Evolutionary conservation across 2,113 vertebrate genomes (phyloP).

Genomic region (Nyctibius bracteatus): DNA sequence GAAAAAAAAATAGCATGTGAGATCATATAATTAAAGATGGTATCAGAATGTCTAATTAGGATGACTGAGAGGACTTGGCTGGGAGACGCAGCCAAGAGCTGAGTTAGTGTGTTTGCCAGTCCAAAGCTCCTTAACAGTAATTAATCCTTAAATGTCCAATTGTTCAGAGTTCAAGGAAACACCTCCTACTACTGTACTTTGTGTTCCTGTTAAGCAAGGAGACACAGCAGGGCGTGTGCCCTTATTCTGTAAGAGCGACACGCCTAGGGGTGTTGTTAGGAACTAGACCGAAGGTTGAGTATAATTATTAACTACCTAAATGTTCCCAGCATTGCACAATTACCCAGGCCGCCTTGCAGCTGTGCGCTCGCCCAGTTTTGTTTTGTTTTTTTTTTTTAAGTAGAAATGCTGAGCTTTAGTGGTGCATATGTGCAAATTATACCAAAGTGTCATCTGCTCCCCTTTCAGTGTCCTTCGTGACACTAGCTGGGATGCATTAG

Average conservation of each 20-base stretch:
- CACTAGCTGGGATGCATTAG: not conserved
- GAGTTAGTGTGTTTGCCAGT: slow-evolving; percentile 64
- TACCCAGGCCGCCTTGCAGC: slow-evolving; percentile 43
- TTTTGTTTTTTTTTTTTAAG: not conserved
- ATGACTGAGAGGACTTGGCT: slow-evolving; percentile 61
- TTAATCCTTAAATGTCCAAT: slow-evolving; percentile 68
- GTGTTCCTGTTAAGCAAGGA: slow-evolving; percentile 77
- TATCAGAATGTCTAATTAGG: slow-evolving; percentile 66
- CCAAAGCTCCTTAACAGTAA: slow-evolving; percentile 57
- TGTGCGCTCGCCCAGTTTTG: not conserved
- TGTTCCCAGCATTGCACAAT: slow-evolving; percentile 74
- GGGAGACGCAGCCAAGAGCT: slow-evolving; percentile 59
- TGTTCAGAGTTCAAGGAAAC: slow-evolving; percentile 76
- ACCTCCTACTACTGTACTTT: slow-evolving; percentile 64
- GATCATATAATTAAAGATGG: slow-evolving; percentile 67
- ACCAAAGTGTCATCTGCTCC: not conserved
- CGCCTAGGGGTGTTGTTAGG: slow-evolving; percentile 70
- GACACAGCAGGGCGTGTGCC: slow-evolving; percentile 71
- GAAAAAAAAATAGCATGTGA: slow-evolving; percentile 26
- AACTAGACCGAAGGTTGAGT: slow-evolving; percentile 70
- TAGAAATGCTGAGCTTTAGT: not conserved
- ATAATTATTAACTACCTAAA: slow-evolving; percentile 75
- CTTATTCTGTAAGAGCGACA: slow-evolving; percentile 76
- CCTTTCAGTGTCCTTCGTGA: not conserved
- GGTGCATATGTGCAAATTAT: not conserved